A percentile compares a stretch with the other conserved stretches of the same genome.
phyloP scores from a whole-genome alignment of 2,888 invertebrate genomes.

The Hirtodrosophila confusa region DNA sequence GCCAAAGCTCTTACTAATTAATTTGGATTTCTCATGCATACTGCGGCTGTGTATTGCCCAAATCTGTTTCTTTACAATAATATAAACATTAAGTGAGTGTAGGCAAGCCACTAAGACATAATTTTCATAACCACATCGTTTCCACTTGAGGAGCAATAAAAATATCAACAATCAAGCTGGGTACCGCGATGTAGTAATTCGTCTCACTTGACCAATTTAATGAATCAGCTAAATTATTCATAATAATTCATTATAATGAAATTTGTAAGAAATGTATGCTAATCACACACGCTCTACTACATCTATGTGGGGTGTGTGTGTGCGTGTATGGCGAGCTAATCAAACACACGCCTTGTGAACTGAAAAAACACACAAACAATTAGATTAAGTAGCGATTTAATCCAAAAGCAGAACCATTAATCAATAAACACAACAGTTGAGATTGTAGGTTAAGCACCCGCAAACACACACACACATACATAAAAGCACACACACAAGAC shows the following conservation, averaged over 20 bases:
- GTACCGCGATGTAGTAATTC: background rate
- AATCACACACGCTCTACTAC: slow-evolving; percentile 6
- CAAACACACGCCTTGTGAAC: slow-evolving; percentile 41
- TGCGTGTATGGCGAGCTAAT: slow-evolving; percentile 19
- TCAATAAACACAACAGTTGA: slow-evolving; percentile 54
- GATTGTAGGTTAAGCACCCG: slow-evolving; percentile 11
- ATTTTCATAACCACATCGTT: slow-evolving; percentile 2
- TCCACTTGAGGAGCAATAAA: background rate
- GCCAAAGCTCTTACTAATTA: background rate
- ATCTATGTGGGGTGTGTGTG: slow-evolving; percentile 1
- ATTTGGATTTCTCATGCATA: background rate
- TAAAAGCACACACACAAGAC: background rate
- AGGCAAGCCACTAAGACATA: background rate
- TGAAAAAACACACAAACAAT: slow-evolving; percentile 58
- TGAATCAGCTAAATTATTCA: slow-evolving; percentile 20
- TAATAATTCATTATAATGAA: slow-evolving; percentile 47
- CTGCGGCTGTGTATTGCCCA: too few relatives aligned
- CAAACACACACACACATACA: background rate
- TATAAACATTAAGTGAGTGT: too few relatives aligned
- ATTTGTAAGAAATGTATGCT: slow-evolving; percentile 36
- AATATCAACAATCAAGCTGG: slow-evolving; percentile 4
- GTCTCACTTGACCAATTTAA: slow-evolving; percentile 16
- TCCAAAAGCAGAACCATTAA: slow-evolving; percentile 55
- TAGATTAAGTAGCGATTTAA: slow-evolving; percentile 71
- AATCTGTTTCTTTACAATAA: too few relatives aligned